Conservation (phyloP, 2,888 invertebrate species). For the Rhingia campestris region DNA sequence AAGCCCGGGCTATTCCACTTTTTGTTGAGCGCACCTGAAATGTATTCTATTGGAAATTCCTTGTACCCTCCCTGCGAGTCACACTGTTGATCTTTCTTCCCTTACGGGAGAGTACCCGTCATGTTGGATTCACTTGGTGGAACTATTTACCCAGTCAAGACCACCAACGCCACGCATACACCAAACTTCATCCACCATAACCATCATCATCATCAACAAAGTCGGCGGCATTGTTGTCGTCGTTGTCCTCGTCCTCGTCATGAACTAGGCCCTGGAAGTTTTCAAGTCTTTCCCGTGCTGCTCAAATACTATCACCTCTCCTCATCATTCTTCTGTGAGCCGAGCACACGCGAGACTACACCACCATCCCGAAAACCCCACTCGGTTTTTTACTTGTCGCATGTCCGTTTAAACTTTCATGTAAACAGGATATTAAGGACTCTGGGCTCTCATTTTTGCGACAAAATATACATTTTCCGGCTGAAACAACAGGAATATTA, state of each 20-base stretch:
- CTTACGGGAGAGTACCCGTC: constrained; percentile 24
- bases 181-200: constrained; percentile 23
- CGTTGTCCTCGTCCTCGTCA: constrained; percentile 21
- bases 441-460: constrained; percentile 30
- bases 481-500: constrained; percentile 31
- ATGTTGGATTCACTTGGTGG: constrained; percentile 48
- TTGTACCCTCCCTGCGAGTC: constrained; percentile 6
- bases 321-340: neutral
- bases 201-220: constrained; percentile 18
- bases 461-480: constrained; percentile 42
- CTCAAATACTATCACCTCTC: neutral
- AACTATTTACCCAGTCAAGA: constrained; percentile 55
- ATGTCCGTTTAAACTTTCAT: constrained; percentile 61
- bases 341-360: constrained; percentile 24
- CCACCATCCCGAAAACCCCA: neutral
- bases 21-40: too few species aligned
- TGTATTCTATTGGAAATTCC: too few species aligned
- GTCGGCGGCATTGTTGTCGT: neutral
- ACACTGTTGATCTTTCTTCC: constrained; percentile 23
- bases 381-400: constrained; percentile 16
- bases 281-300: neutral
- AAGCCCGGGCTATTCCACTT: too few species aligned
- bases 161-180: constrained; percentile 26
- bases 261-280: constrained; percentile 49
- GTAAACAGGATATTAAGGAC: constrained; percentile 65